Evolutionary conservation across 2,888 invertebrate genomes (phyloP).

Genomic region (Himalopsyche kuldschensis): DNA sequence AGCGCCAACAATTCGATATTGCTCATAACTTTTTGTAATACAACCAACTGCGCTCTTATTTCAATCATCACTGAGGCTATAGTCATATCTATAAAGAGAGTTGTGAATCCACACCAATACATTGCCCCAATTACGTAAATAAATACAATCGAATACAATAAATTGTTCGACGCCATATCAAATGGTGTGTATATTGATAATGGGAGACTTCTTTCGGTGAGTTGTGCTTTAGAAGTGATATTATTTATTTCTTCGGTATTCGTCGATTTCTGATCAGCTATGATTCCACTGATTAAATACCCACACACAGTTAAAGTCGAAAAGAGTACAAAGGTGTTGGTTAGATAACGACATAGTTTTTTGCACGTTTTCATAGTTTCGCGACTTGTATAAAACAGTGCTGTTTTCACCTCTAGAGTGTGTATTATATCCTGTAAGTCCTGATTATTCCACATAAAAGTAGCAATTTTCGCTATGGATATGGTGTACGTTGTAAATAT

Average conservation of each 20-base stretch:
- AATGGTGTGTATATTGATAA: background rate
- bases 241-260: background rate
- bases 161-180: background rate
- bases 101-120: background rate
- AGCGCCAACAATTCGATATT: background rate
- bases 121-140: background rate
- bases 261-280: background rate
- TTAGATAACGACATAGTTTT: background rate
- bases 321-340: background rate
- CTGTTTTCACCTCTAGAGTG: background rate
- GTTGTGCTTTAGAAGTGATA: background rate
- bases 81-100: background rate
- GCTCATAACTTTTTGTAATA: background rate
- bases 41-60: background rate
- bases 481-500: background rate
- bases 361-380: background rate
- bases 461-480: background rate
- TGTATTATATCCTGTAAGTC: background rate
- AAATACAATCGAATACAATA: background rate
- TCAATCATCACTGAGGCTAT: background rate
- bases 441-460: background rate
- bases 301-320: background rate
- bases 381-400: background rate
- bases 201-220: background rate
- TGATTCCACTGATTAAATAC: background rate